Percentiles rank a stretch among this genome's conserved stretches.
phyloP scores from a whole-genome alignment of 2,113 vertebrate genomes.

The Indri indri region DNA sequence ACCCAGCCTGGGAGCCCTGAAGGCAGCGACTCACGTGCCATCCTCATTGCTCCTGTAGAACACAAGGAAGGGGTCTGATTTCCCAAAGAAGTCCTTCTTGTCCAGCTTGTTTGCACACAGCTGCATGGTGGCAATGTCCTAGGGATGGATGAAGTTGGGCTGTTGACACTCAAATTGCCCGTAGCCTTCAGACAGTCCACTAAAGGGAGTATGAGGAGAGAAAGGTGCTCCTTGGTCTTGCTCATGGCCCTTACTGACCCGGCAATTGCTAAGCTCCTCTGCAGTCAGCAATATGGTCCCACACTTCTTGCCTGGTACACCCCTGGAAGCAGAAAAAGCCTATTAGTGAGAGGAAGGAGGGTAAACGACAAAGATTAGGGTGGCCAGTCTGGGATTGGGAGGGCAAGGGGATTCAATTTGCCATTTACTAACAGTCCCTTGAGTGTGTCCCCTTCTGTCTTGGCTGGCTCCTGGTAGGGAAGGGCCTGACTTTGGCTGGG shows the following conservation, averaged over 20 bases:
- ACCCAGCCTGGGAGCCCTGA: background rate
- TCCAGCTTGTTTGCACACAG: slow-evolving; percentile 98
- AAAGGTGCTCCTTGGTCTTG: background rate
- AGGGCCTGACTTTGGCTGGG: background rate
- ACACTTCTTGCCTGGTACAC: slow-evolving; percentile 90
- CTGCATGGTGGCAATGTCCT: slow-evolving; percentile 99
- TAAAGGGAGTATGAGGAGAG: background rate
- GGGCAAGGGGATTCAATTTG: background rate
- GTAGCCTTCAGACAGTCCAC: background rate
- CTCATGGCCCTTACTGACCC: slow-evolving; percentile 82
- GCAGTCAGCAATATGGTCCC: slow-evolving; percentile 88
- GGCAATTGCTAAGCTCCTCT: slow-evolving; percentile 90
- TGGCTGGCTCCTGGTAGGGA: background rate
- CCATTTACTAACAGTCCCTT: background rate
- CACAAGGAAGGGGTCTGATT: slow-evolving; percentile 97
- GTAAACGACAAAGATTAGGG: background rate
- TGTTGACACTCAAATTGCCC: background rate
- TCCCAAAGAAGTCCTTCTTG: slow-evolving; percentile 99
- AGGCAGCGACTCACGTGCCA: slow-evolving; percentile 91
- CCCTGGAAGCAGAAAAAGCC: slow-evolving; percentile 80
- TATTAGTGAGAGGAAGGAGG: background rate
- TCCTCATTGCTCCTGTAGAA: slow-evolving; percentile 99
- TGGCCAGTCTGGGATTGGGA: background rate
- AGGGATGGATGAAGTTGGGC: slow-evolving; percentile 12
- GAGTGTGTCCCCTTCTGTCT: background rate